A percentile compares a stretch with the other conserved stretches of the same genome.
Evolutionary conservation across 2,797 vertebrate species (phyloP).

Genomic region (Scolopax rusticola): DNA sequence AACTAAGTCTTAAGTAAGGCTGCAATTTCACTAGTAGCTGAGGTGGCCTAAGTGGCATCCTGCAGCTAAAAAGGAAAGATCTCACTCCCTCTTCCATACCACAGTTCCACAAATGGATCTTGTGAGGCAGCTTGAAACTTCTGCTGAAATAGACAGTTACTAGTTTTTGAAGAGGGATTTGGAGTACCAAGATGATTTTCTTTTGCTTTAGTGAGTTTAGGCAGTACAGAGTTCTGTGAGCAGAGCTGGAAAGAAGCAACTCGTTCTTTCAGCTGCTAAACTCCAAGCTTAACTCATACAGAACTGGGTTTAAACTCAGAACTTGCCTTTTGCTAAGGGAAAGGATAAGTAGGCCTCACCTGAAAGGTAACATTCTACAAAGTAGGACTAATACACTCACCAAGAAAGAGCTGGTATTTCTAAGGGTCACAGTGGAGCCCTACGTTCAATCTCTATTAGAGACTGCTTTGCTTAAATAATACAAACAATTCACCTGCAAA

Average conservation of each 20-base stretch:
- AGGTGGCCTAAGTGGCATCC: neutral
- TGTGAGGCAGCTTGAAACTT: neutral
- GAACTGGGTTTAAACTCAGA: neutral
- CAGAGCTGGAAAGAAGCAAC: neutral
- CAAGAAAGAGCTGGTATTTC: neutral
- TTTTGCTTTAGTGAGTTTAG: neutral
- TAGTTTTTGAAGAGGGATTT: neutral
- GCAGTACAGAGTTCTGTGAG: neutral
- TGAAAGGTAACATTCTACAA: neutral
- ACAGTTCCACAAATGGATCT: neutral
- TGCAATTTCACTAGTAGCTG: neutral
- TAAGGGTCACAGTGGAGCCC: neutral
- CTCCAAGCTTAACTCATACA: neutral
- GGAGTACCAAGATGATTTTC: neutral
- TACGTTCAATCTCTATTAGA: neutral
- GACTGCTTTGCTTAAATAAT: neutral
- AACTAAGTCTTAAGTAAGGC: neutral
- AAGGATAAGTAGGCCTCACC: neutral
- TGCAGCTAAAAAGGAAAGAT: neutral
- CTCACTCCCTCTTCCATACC: neutral
- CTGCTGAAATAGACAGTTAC: neutral
- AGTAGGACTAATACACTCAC: neutral
- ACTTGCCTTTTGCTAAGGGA: neutral
- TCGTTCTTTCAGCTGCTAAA: neutral
- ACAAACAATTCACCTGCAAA: neutral